Conservation (phyloP, 1,140 invertebrate species). For the Caenorhabditis latens region DNA sequence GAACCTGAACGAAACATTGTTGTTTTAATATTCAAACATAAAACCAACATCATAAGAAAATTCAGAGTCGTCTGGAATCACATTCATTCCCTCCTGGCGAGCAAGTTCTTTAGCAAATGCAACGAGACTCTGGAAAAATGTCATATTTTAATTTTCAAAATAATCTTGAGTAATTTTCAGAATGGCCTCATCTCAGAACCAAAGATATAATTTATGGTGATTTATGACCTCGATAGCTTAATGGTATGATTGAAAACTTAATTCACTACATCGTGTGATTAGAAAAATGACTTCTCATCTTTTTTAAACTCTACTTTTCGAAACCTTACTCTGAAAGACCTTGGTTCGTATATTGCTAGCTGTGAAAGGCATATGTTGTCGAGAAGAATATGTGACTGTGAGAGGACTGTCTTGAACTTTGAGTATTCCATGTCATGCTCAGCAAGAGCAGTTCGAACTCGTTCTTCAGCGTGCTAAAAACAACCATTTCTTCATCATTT, state of each 20-base stretch:
- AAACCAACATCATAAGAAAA: slow-evolving; percentile 66
- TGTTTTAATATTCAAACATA: background rate
- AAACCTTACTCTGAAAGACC: slow-evolving; percentile 71
- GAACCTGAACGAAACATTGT: slow-evolving; percentile 30
- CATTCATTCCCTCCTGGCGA: slow-evolving; percentile 65
- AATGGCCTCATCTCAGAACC: too few relatives aligned
- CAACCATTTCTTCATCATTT: background rate
- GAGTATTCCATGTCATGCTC: slow-evolving; percentile 70
- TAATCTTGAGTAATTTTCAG: background rate
- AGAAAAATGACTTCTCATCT: too few relatives aligned
- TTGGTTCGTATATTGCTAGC: slow-evolving; percentile 75
- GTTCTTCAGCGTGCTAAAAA: slow-evolving; percentile 71
- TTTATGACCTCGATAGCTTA: too few relatives aligned
- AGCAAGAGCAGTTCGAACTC: slow-evolving; percentile 69
- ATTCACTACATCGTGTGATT: too few relatives aligned
- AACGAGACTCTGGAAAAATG: slow-evolving; percentile 70
- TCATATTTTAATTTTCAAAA: background rate
- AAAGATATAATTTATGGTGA: too few relatives aligned
- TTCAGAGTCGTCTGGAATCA: slow-evolving; percentile 64
- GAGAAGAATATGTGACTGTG: slow-evolving; percentile 72
- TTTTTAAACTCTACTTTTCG: too few relatives aligned
- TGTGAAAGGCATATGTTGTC: slow-evolving; percentile 72
- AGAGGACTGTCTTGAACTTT: slow-evolving; percentile 69
- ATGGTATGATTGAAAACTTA: too few relatives aligned
- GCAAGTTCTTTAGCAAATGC: slow-evolving; percentile 72